A percentile compares a stretch with the other conserved stretches of the same genome.
These are phyloP conservation scores for Caenorhabditis doughertyi DNA, from an alignment of 2,888 invertebrate species.

Conservation along the genomic window DNA sequence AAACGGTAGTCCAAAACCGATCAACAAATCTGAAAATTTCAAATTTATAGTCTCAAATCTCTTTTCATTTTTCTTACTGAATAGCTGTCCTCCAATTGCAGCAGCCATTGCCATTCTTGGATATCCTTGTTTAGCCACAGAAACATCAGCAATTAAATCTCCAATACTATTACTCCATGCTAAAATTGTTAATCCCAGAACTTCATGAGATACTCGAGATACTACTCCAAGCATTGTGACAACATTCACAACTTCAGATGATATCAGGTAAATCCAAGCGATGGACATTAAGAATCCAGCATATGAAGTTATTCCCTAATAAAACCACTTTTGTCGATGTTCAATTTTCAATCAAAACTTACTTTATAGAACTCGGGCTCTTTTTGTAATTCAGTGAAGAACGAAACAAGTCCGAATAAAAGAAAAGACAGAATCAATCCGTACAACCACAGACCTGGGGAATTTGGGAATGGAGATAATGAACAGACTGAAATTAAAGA, in stretches of 20 bases:
- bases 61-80: slow-evolving; percentile 84
- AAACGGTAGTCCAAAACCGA: slow-evolving; percentile 79
- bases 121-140: slow-evolving; percentile 86
- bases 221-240: slow-evolving; percentile 86
- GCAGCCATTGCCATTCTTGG: slow-evolving; percentile 87
- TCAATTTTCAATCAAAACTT: neutral
- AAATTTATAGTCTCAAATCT: neutral
- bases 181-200: slow-evolving; percentile 87
- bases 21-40: slow-evolving; percentile 73
- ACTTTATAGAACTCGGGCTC: slow-evolving; percentile 75
- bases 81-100: slow-evolving; percentile 88
- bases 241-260: slow-evolving; percentile 86
- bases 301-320: slow-evolving; percentile 82
- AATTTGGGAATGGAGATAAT: slow-evolving; percentile 44
- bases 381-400: slow-evolving; percentile 65
- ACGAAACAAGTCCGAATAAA: slow-evolving; percentile 51
- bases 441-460: slow-evolving; percentile 67
- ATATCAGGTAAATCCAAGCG: slow-evolving; percentile 86
- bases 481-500: slow-evolving; percentile 44
- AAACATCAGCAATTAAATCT: slow-evolving; percentile 86
- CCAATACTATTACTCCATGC: slow-evolving; percentile 87
- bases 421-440: slow-evolving; percentile 67
- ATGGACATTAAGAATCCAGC: slow-evolving; percentile 86
- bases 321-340: neutral
- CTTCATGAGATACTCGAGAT: slow-evolving; percentile 81